Evolutionary conservation across 1,140 invertebrate species (phyloP).

Genomic region (Drosophila pectinifera): DNA sequence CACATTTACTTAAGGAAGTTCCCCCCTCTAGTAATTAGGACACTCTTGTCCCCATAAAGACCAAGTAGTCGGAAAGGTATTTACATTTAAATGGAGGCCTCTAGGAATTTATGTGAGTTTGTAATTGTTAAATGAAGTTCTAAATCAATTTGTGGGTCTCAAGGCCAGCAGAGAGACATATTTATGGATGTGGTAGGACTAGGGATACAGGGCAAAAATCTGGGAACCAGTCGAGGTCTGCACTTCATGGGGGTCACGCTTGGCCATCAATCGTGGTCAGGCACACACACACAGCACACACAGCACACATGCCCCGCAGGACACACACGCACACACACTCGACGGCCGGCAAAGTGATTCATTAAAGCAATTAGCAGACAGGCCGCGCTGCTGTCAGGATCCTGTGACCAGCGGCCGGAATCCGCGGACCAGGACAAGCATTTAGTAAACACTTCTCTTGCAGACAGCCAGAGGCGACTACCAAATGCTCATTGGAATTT

Average conservation of each 20-base stretch:
- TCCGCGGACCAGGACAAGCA: conserved; percentile 30
- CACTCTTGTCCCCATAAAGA: not conserved
- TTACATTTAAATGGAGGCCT: not conserved
- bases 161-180: no score
- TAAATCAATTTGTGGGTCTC: no score
- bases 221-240: no score
- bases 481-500: conserved; percentile 75
- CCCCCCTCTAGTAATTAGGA: conserved; percentile 4
- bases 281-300: not conserved
- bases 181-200: no score
- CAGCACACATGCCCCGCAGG: not conserved
- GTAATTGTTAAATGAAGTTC: not conserved
- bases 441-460: conserved; percentile 56
- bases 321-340: not conserved
- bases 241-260: conserved; percentile 20
- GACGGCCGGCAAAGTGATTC: conserved; percentile 51
- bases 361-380: conserved; percentile 68
- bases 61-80: not conserved
- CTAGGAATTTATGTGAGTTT: not conserved
- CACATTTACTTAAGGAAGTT: conserved; percentile 17
- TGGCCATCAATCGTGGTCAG: conserved; percentile 38
- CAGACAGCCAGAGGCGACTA: conserved; percentile 30
- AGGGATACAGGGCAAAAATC: no score
- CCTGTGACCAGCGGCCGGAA: not conserved
- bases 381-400: not conserved